These are phyloP conservation scores for Acanthaster planci DNA, from an alignment of 35 echinoderm and acorn worm genomes.

Conservation along the genomic window DNA sequence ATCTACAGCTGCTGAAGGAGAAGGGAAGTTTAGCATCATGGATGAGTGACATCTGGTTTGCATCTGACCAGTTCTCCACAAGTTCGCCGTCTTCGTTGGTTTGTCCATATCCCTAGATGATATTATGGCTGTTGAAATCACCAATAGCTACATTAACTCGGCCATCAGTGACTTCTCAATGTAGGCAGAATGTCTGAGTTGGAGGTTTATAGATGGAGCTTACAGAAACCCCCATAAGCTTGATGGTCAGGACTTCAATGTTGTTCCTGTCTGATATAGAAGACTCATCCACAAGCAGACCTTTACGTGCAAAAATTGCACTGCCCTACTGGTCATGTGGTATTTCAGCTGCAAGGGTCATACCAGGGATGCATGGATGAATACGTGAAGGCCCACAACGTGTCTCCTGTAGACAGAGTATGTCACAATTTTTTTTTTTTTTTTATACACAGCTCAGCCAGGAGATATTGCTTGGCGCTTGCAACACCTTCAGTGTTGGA, in stretches of 20 bases:
- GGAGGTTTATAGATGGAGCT: slow-evolving; percentile 33
- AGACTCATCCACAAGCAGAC: slow-evolving; percentile 2
- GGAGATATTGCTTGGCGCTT: slow-evolving; percentile 16
- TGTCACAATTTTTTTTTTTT: slow-evolving; percentile 34
- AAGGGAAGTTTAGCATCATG: slow-evolving; percentile 47
- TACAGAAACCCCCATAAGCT: slow-evolving; percentile 1
- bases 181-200: not conserved
- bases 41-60: slow-evolving; percentile 41
- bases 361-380: slow-evolving; percentile 27
- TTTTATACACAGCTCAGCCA: slow-evolving; percentile 25
- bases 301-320: not conserved
- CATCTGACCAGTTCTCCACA: slow-evolving; percentile 36
- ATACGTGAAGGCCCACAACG: not conserved
- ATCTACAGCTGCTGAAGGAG: slow-evolving; percentile 49
- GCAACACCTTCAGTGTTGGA: slow-evolving; percentile 37
- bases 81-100: slow-evolving; percentile 41
- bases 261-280: slow-evolving; percentile 16
- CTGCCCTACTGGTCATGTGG: slow-evolving; percentile 45
- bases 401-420: slow-evolving; percentile 21
- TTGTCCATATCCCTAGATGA: slow-evolving; percentile 22
- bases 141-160: slow-evolving; percentile 33
- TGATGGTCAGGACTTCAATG: slow-evolving; percentile 34
- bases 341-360: slow-evolving; percentile 4
- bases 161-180: not conserved
- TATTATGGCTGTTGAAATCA: slow-evolving; percentile 40